Base-by-base conservation (phyloP, 2,113 vertebrate species). In the Polyodon spathula region DNA sequence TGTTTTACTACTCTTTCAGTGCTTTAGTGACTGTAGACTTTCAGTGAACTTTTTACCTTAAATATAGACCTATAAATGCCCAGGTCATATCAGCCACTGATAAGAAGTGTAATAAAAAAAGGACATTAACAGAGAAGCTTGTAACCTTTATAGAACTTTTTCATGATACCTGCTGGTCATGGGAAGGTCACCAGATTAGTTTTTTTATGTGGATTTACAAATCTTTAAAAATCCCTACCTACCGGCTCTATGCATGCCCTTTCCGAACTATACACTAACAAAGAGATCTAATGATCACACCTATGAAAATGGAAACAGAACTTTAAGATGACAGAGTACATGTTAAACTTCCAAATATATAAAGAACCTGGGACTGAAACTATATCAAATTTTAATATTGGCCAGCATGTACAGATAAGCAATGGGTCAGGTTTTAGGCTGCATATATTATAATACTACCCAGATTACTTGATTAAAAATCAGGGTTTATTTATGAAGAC, bases 1-100 rank as follows among this genome's bases (percentile, higher is more conserved):
- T 63, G 58, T 43, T 63, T 50, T 63, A 61, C 46, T 56, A 37
- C 57, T 54, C 54, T 54, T 46, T 59, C 68, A 67, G 66, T 60
- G 41, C 40, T 51, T 40, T 46, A 42, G 68, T 37, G 61, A 78
- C 69, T 78, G 63, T 71, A 64, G 73, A 75, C 67, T 73, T 64
- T 66, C 63, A 60, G 73, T 80, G 76, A 78, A 77, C 65, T 79
- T 80, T 84, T 78, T 66, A 79, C 74, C 70, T 70, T 79, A 44
- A 56, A 37, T 68, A 54, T 27, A 3, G 56, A 55, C 68, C 54
- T 76, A 72, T 79, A 81, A 85, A 75, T 80, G 81, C 73, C 76
- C 77, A 68, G 65, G 67, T 73, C 69, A 72, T 69, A 70, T 16
- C 50, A 75, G 73, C 71, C 78, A 77, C 73, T 73, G 71, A 66